Base-by-base conservation (phyloP, 2,113 vertebrate species). In the Psittacara wagleri region DNA sequence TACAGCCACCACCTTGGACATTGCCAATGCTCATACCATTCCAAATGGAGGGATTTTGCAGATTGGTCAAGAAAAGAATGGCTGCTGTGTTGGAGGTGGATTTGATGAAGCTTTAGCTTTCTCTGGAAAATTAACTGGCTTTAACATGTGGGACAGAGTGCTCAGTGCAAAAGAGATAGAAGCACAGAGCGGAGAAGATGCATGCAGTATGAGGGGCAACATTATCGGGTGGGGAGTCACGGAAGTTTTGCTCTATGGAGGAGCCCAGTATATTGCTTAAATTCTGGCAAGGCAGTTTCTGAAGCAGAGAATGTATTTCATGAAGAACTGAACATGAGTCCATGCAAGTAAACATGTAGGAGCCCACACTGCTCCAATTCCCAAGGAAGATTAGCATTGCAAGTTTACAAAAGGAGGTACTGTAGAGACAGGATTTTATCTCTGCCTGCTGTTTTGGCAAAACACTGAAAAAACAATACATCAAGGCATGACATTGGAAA, bases 161-260 rank as follows among this genome's bases (percentile, higher is more conserved):
- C 98, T 99, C 83, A 96, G 97, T 5, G 81, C 95, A 7, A 86
- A 97, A 4, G 98, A 99, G 97, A 98, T 99, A 49, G 87, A 83
- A 6, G 96, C 89, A 11, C 97, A 93, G 31, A 61, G 94, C 4
- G 87, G 91, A 6, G 98, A 97, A 2, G 95, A 97, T 7, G 94
- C 98, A 7, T 99, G 99, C 49, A 95, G 97, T 67, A 95, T 88
- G 80, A 97, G 98, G 88, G 99, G 99, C 46, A 99, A 98, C 67
- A 55, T 99, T 11, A 97, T 99, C 3, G 99, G 98, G 6, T 99
- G 99, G 99, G 99, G 99, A 11, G 97, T 99, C 63, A 99, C 99
- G 1, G 99, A 99, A 95, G 98, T 99, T 85, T 94, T 98, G 91
- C 98, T 98, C 0, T 98, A 99, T 0, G 99, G 99, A 68, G 99